Evolutionary conservation across 2,797 vertebrate species (phyloP).

Genomic region (Dipus sagitta): DNA sequence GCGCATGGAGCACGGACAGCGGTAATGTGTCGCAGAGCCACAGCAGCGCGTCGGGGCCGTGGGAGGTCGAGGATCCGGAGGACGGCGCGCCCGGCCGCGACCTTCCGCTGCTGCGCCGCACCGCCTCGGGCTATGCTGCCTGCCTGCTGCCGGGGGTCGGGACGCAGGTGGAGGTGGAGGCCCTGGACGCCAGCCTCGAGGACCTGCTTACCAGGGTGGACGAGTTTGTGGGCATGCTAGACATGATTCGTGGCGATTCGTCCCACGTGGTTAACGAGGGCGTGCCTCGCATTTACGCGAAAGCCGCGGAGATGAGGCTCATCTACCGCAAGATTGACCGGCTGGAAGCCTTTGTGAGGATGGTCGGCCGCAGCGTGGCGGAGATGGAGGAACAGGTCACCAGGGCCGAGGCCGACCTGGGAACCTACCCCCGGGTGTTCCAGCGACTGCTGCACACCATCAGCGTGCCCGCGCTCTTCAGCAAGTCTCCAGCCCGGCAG

Average conservation of each 20-base stretch:
- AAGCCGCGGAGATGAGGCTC: slow-evolving; percentile 62
- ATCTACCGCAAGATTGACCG: slow-evolving; percentile 95
- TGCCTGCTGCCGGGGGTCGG: slow-evolving; percentile 88
- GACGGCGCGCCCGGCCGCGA: slow-evolving; percentile 74
- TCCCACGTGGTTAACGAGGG: slow-evolving; percentile 76
- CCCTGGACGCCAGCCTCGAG: slow-evolving; percentile 89
- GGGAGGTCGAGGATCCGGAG: slow-evolving; percentile 86
- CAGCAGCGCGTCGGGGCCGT: slow-evolving; percentile 94
- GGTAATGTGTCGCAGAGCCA: slow-evolving; percentile 96
- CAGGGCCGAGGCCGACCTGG: slow-evolving; percentile 94
- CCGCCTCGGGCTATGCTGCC: slow-evolving; percentile 89
- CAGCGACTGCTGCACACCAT: slow-evolving; percentile 95
- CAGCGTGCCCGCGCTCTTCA: slow-evolving; percentile 92
- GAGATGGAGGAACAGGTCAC: slow-evolving; percentile 95
- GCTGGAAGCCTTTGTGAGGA: slow-evolving; percentile 96
- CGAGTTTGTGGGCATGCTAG: slow-evolving; percentile 98
- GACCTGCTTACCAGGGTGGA: slow-evolving; percentile 96
- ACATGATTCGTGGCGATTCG: slow-evolving; percentile 91
- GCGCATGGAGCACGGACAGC: slow-evolving; percentile 92
- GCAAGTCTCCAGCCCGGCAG: slow-evolving; percentile 90
- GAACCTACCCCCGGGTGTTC: slow-evolving; percentile 92
- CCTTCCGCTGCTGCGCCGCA: slow-evolving; percentile 85
- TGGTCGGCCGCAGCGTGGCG: slow-evolving; percentile 92
- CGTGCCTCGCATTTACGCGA: slow-evolving; percentile 67
- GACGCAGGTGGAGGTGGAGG: slow-evolving; percentile 24